phyloP scores from a whole-genome alignment of 1,140 invertebrate genomes.

The Pachypsylla venusta region DNA sequence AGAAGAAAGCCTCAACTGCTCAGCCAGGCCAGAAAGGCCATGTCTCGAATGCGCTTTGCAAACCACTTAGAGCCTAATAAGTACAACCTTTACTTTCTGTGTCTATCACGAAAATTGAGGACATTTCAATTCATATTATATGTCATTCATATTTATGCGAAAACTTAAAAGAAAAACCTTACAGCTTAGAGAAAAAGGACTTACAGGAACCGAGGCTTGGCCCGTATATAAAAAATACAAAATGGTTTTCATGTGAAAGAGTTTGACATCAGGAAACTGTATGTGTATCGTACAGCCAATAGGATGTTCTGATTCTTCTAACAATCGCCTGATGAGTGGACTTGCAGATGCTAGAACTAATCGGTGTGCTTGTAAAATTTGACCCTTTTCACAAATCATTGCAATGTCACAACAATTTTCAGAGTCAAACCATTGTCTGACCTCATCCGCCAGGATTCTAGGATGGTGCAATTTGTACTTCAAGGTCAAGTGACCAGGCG shows the following conservation, averaged over 20 bases:
- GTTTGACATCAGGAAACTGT: conserved; percentile 63
- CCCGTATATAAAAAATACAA: conserved; percentile 71
- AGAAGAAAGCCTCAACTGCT: too few relatives aligned
- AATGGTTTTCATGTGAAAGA: conserved; percentile 55
- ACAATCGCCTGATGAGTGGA: conserved; percentile 55
- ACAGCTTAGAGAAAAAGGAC: conserved; percentile 19
- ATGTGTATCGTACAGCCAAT: conserved; percentile 46
- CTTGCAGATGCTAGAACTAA: conserved; percentile 68
- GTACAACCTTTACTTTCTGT: too few relatives aligned
- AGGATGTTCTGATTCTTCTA: conserved; percentile 43
- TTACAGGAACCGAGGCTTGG: conserved; percentile 61
- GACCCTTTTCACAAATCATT: conserved; percentile 48
- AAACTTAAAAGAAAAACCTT: too few relatives aligned
- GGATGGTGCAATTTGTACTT: conserved; percentile 80
- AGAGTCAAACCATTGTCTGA: conserved; percentile 64
- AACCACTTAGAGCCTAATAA: too few relatives aligned
- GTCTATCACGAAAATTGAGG: too few relatives aligned
- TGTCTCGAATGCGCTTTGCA: too few relatives aligned
- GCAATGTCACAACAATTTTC: conserved; percentile 67
- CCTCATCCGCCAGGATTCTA: conserved; percentile 70
- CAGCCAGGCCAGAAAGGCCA: too few relatives aligned
- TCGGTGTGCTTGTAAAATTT: conserved; percentile 32
- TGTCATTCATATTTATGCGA: too few relatives aligned
- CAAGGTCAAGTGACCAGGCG: conserved; percentile 56
- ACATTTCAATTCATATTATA: too few relatives aligned